Conservation (phyloP, 2,888 invertebrate genomes). For the Phytoseiulus persimilis region DNA sequence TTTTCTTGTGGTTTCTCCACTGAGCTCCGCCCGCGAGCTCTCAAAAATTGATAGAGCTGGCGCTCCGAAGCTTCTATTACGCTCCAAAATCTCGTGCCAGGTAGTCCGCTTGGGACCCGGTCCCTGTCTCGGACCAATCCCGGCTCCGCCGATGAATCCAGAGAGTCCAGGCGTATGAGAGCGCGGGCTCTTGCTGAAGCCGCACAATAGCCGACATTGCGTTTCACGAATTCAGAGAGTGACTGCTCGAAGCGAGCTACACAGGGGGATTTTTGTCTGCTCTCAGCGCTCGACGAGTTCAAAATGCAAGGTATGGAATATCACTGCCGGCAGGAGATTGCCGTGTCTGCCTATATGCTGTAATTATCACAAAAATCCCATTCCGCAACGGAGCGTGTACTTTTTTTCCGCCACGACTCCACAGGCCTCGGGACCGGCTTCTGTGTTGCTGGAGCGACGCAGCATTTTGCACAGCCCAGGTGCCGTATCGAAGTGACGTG, state of each 20-base stretch:
- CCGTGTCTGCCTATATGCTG: neutral
- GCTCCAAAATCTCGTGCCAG: neutral
- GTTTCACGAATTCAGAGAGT: neutral
- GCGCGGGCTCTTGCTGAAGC: neutral
- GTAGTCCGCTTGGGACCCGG: neutral
- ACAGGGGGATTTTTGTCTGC: neutral
- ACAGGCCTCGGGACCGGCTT: neutral
- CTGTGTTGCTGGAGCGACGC: neutral
- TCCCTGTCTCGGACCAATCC: no score
- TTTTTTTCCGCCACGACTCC: neutral
- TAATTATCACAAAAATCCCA: neutral
- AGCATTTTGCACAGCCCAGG: no score
- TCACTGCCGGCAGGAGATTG: neutral
- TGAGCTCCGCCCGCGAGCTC: neutral
- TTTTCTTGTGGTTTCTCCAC: no score
- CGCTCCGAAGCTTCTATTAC: neutral
- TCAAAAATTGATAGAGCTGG: neutral
- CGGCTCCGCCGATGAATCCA: no score
- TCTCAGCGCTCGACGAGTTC: neutral
- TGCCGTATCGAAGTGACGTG: no score
- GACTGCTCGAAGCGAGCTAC: neutral
- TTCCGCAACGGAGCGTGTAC: neutral
- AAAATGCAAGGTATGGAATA: neutral
- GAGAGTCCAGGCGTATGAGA: no score
- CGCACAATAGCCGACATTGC: neutral